These are phyloP conservation scores for Muschampia plurimacula DNA, from an alignment of 2,888 invertebrate species.

Conservation along the genomic window DNA sequence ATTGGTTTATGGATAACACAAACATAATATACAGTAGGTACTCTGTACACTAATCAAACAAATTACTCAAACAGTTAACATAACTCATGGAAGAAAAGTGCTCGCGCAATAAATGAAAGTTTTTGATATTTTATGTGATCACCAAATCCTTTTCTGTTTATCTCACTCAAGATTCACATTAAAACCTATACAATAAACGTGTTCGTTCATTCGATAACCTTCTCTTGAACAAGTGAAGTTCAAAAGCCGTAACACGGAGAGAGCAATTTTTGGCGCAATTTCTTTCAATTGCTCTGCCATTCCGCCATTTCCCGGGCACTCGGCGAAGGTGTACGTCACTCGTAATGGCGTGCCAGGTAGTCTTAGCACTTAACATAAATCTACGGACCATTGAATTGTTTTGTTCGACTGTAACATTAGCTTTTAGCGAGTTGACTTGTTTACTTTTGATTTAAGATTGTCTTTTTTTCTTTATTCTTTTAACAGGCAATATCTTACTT, in stretches of 20 bases:
- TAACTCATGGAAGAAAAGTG: too few relatives aligned
- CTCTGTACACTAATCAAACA: too few relatives aligned
- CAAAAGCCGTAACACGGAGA: slow-evolving; percentile 33
- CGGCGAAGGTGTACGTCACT: slow-evolving; percentile 35
- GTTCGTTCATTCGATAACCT: slow-evolving; percentile 20
- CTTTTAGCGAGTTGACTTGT: slow-evolving; percentile 18
- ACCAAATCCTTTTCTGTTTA: neutral
- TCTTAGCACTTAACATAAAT: slow-evolving; percentile 38
- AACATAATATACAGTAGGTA: too few relatives aligned
- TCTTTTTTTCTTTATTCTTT: too few relatives aligned
- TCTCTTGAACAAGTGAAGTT: slow-evolving; percentile 30
- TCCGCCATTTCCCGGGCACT: slow-evolving; percentile 43
- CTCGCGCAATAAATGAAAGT: too few relatives aligned
- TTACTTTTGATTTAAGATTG: neutral
- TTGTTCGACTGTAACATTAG: slow-evolving; percentile 36
- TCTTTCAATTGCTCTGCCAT: slow-evolving; percentile 47
- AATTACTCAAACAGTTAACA: too few relatives aligned
- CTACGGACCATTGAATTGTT: slow-evolving; percentile 33
- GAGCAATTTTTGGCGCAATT: slow-evolving; percentile 50
- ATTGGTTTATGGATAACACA: too few relatives aligned
- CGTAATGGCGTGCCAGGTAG: slow-evolving; percentile 39
- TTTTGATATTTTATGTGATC: too few relatives aligned
- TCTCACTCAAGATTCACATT: neutral
- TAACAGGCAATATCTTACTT: too few relatives aligned
- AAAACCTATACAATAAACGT: slow-evolving; percentile 20